Evolutionary conservation across 2,888 invertebrate species (phyloP), one percentile per base, ranked within the genome.

Genomic region (Auanema freiburgensis): DNA sequence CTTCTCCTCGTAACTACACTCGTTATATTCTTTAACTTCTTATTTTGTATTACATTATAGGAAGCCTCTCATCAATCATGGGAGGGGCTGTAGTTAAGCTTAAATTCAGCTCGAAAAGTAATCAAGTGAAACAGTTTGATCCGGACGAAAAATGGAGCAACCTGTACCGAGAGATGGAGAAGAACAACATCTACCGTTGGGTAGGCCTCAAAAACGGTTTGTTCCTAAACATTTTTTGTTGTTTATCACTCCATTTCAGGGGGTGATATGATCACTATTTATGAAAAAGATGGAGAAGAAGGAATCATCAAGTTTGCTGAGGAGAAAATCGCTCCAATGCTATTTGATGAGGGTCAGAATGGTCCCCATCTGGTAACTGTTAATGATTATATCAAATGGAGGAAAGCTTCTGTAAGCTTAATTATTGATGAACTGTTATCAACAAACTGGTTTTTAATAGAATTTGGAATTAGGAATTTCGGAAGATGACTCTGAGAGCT

Each of bases 351-450:
- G 0, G 90, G 91, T 84, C 84, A 88, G 14, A 91, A 49, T 11
- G 67, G 91, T 59, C 91, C 92, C 84, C 90, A 90, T 83, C 84
- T 92, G 57, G 91, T 94, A 58, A 78, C 77, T 21, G 88, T 90
- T 10, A 91, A 92, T 67, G 91, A 93, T 83, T 92, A 93, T 81
- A 90, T 91, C 0, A 89, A 91, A 10, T 89, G 93, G 79, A 92
- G 92, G 91, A 80, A 78, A 57, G 69, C 33, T 5, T 33, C 33
- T 14, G 14, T 57, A 18, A 33, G 4, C 14, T 14, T 25, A 8
- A 62, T 25, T 24, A 21, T 44, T 57, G 25, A 18, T 40, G 44
- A 5, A 24, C 24, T 16, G 1, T 14, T 53, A 6, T 25, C 23
- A 53, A 21, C 24, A 5, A 21, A 3, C 5, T 6, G n/a, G 10